Base-by-base conservation (phyloP, 1,140 invertebrate species). In the Diachasma alloeum region DNA sequence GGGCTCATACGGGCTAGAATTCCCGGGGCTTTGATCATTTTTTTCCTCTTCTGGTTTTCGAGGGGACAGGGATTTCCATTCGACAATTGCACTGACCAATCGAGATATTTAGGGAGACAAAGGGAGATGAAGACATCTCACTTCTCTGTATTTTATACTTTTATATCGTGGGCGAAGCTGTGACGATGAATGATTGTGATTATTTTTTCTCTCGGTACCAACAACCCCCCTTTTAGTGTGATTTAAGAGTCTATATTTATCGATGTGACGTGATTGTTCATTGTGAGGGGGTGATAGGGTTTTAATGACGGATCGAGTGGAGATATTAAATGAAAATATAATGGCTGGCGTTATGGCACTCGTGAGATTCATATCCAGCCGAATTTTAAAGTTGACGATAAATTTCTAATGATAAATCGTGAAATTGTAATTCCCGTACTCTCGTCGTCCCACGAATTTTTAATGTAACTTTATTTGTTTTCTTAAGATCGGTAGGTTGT, bases 131-230 rank as follows among this genome's bases (percentile, higher is more conserved):
- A 59, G 11, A 73, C 42, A 53, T 71, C 17, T 71, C 31, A 76
- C 53, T 70, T 76, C 69, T 53, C 78, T 79, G 83, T 76, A 83
- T 84, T 84, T 84, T 84, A 83, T 84, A 84, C 83, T 84, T 84
- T 84, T 84, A 84, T 84, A 84, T 84, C 79, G 82, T 83, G 83
- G 68, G 69, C 77, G 78, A 83, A n/a, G 71, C 36, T 71, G 37
- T 74, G 72, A 79, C 71, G 71, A 80, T 48, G 79, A 22, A 81
- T 81, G 77, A 81, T 79, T 81, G 79, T 80, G 79, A 80, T 78
- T 68, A 26, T 63, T 63, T 63, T 24, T 11, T 63, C 15, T 31
- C 4, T 63, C 13, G 11, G 11, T 63, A 19, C 48, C 48, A n/a
- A 53, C 9, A 42, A 42, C 1, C 1, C 9, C 53, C 75, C 39